phyloP scores from a whole-genome alignment of 2,888 invertebrate genomes.

The Metellina segmentata region DNA sequence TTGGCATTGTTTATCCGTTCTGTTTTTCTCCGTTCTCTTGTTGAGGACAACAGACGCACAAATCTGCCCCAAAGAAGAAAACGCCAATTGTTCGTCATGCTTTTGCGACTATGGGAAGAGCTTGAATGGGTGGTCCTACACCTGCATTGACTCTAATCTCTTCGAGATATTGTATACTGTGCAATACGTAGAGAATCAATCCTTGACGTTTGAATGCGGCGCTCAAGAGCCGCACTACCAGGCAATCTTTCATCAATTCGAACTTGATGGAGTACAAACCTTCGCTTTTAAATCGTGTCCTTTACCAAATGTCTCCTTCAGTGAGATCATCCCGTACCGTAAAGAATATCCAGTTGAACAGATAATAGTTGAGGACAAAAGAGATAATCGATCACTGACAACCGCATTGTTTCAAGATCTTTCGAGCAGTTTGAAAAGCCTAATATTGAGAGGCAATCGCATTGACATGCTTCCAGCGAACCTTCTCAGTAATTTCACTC shows the following conservation, averaged over 20 bases:
- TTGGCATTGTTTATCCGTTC: neutral
- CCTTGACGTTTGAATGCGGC: slow-evolving; percentile 38
- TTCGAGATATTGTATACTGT: neutral
- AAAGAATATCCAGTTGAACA: slow-evolving; percentile 2
- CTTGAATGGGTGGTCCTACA: slow-evolving; percentile 26
- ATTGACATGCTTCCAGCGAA: neutral
- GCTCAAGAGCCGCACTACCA: slow-evolving; percentile 15
- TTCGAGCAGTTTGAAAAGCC: neutral
- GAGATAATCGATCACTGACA: slow-evolving; percentile 7
- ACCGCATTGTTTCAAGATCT: slow-evolving; percentile 19
- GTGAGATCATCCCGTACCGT: neutral
- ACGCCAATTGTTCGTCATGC: neutral
- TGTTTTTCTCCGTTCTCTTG: neutral
- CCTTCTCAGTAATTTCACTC: neutral
- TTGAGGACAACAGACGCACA: neutral
- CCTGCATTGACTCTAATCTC: slow-evolving; percentile 14
- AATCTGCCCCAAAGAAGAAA: neutral
- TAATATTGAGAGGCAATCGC: neutral
- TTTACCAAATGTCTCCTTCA: slow-evolving; percentile 36
- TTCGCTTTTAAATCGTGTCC: slow-evolving; percentile 58
- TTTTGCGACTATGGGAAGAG: slow-evolving; percentile 26
- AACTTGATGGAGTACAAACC: slow-evolving; percentile 18
- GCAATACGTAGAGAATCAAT: neutral
- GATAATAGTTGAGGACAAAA: slow-evolving; percentile 16
- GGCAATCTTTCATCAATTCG: slow-evolving; percentile 17